These are phyloP conservation scores for Chalcis sispes DNA, from an alignment of 2,888 invertebrate genomes.

Conservation along the genomic window DNA sequence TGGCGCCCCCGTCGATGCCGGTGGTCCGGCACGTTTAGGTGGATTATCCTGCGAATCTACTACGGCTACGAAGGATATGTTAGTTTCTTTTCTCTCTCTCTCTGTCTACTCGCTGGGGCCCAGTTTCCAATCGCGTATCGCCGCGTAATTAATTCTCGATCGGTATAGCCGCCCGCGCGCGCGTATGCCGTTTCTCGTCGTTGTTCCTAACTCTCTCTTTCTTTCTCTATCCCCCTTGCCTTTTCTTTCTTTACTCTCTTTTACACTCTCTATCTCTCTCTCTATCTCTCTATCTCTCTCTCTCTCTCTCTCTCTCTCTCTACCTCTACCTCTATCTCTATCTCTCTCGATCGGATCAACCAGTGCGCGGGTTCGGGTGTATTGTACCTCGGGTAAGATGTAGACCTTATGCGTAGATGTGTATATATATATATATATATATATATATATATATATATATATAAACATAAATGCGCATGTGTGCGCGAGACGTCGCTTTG, in stretches of 20 bases:
- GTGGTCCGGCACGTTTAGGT: slow-evolving; percentile 72
- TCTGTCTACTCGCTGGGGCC: slow-evolving; percentile 33
- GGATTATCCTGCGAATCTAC: slow-evolving; percentile 66
- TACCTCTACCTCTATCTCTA: slow-evolving; percentile 14
- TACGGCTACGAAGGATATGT: slow-evolving; percentile 53
- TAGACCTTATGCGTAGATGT: too few relatives aligned
- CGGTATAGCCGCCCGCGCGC: slow-evolving; percentile 62
- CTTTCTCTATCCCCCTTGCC: slow-evolving; percentile 30
- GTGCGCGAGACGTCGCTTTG: too few relatives aligned
- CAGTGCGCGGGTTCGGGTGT: too few relatives aligned
- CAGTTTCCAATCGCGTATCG: slow-evolving; percentile 59
- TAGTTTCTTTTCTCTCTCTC: too few relatives aligned
- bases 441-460: too few relatives aligned
- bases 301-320: too few relatives aligned
- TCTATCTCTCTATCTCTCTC: slow-evolving; percentile 49
- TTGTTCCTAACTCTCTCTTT: slow-evolving; percentile 49
- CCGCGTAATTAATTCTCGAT: slow-evolving; percentile 62
- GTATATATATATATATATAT: too few relatives aligned
- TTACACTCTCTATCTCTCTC: slow-evolving; percentile 33
- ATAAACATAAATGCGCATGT: too few relatives aligned
- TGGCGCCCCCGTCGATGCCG: slow-evolving; percentile 70
- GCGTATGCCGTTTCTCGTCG: too few relatives aligned
- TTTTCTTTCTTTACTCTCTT: slow-evolving; percentile 9
- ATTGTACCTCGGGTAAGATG: too few relatives aligned
- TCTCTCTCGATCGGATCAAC: slow-evolving; percentile 43